Evolutionary conservation across 30 jellyfish, hydroid and myxozoan species (phyloP).

Genomic region (Hydractinia symbiolongicarpus): DNA sequence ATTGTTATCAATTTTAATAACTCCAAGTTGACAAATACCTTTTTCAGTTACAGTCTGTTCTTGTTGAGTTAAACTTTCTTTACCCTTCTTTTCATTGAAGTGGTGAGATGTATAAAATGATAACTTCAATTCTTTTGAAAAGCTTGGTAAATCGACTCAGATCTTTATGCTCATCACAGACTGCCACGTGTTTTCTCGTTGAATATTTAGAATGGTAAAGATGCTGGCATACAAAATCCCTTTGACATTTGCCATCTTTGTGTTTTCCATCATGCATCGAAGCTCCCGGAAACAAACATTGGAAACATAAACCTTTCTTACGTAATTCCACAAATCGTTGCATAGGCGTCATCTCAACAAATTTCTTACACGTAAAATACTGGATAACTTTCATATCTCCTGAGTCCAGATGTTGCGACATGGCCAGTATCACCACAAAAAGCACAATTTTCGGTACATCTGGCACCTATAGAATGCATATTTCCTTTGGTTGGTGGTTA

Average conservation of each 20-base stretch:
- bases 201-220: slow-evolving; percentile 6
- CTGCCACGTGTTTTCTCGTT: slow-evolving; percentile 15
- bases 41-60: neutral
- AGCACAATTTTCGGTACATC: too few species aligned
- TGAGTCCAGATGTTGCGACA: slow-evolving; percentile 18
- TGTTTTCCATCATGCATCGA: neutral
- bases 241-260: slow-evolving; percentile 23
- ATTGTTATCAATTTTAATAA: neutral
- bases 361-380: slow-evolving; percentile 15
- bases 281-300: slow-evolving; percentile 32
- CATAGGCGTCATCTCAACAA: slow-evolving; percentile 17
- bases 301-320: slow-evolving; percentile 27
- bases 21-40: neutral
- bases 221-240: slow-evolving; percentile 18
- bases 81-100: too few species aligned
- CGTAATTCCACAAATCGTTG: neutral
- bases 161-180: slow-evolving; percentile 29
- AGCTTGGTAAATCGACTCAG: neutral
- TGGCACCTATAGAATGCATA: too few species aligned
- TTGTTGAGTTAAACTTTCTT: neutral
- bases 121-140: neutral
- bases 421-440: too few species aligned
- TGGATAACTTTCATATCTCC: slow-evolving; percentile 12
- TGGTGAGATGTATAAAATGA: neutral
- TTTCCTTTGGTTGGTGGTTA: too few species aligned